Percentiles rank a stretch among this genome's conserved stretches.
phyloP scores from a whole-genome alignment of 1,140 invertebrate species.

The Steinernema feltiae region DNA sequence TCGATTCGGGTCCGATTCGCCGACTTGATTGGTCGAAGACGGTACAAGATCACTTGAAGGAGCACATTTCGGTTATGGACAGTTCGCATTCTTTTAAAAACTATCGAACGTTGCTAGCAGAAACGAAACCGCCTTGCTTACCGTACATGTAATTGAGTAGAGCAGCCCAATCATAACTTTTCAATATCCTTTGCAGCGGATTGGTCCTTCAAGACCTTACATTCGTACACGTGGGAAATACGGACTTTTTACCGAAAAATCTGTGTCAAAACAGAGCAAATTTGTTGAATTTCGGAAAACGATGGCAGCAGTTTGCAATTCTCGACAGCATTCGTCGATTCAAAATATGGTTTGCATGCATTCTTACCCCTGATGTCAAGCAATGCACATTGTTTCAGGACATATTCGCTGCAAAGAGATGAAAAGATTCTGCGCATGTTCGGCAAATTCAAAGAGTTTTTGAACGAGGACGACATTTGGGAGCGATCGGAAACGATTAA shows the following conservation, averaged over 20 bases:
- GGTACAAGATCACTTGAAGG: constrained; percentile 75
- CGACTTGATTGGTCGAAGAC: constrained; percentile 85
- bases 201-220: constrained; percentile 95
- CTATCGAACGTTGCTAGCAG: constrained; percentile 83
- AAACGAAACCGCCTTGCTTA: constrained; percentile 91
- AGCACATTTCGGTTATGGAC: constrained; percentile 90
- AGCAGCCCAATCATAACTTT: background rate
- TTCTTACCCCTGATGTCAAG: too few species aligned
- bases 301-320: constrained; percentile 96
- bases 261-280: constrained; percentile 36
- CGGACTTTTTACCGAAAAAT: constrained; percentile 76
- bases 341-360: constrained; percentile 33
- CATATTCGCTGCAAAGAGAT: constrained; percentile 68
- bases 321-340: constrained; percentile 91
- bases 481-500: constrained; percentile 91
- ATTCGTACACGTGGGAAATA: constrained; percentile 95
- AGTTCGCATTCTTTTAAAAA: constrained; percentile 88
- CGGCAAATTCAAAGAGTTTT: constrained; percentile 88
- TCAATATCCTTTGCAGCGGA: constrained; percentile 68
- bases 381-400: too few species aligned
- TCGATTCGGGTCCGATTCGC: constrained; percentile 89
- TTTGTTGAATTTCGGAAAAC: constrained; percentile 88
- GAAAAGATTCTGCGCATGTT: constrained; percentile 88
- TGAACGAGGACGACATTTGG: constrained; percentile 94
- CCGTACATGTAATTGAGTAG: constrained; percentile 73